Conservation (phyloP, 2,888 invertebrate species). For the Eupithecia abbreviata region DNA sequence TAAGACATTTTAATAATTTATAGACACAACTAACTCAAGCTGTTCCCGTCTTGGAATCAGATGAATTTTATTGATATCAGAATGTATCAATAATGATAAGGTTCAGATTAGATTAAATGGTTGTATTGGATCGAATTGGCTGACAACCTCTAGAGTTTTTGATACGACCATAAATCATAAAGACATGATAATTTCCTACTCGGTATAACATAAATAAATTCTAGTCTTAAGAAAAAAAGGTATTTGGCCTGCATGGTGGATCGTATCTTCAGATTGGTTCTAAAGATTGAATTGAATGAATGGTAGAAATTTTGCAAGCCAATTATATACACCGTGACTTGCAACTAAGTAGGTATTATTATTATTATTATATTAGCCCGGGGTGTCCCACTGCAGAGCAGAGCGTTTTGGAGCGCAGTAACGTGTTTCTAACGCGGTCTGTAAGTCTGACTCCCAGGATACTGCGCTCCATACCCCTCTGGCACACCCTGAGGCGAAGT, state of each 20-base stretch:
- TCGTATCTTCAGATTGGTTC: neutral
- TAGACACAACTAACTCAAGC: slow-evolving; percentile 32
- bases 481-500: no score
- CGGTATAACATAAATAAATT: neutral
- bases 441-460: no score
- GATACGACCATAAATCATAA: neutral
- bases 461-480: no score
- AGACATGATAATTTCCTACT: neutral
- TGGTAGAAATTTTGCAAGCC: neutral
- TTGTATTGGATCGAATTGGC: neutral
- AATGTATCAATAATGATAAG: slow-evolving; percentile 3
- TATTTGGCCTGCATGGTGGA: neutral
- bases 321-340: neutral
- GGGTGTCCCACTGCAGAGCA: no score
- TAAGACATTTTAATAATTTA: slow-evolving; percentile 51
- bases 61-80: neutral
- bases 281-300: neutral
- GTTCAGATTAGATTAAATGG: neutral
- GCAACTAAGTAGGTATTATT: neutral
- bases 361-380: no score
- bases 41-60: slow-evolving; percentile 6
- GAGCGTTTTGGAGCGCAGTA: no score
- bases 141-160: neutral
- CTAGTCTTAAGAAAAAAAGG: neutral
- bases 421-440: no score